Percentiles rank a stretch among this genome's conserved stretches.
These are phyloP conservation scores for Cephalopholis sonnerati DNA, from an alignment of 2,113 vertebrate species.

Conservation along the genomic window DNA sequence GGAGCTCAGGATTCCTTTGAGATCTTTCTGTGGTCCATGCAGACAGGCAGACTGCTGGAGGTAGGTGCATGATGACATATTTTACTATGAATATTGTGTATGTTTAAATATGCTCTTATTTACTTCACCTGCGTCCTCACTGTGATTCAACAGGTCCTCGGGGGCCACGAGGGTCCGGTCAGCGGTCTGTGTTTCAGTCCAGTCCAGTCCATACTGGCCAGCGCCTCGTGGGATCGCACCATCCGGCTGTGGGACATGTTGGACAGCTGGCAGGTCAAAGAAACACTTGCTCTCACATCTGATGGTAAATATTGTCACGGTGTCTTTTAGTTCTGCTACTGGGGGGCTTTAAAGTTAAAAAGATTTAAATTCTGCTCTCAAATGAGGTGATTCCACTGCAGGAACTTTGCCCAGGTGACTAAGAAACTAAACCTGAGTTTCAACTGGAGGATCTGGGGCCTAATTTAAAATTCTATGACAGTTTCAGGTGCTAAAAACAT, in stretches of 20 bases:
- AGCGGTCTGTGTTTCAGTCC: slow-evolving; percentile 94
- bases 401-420: background rate
- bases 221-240: slow-evolving; percentile 95
- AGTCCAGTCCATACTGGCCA: slow-evolving; percentile 90
- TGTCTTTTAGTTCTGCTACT: background rate
- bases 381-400: background rate
- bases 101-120: background rate
- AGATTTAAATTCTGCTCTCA: background rate
- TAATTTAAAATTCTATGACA: too few species aligned
- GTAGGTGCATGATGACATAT: slow-evolving; percentile 67
- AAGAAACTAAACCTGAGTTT: background rate
- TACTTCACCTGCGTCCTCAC: background rate
- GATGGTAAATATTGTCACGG: slow-evolving; percentile 85
- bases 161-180: slow-evolving; percentile 94
- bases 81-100: background rate
- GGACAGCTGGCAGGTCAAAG: slow-evolving; percentile 97
- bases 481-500: too few species aligned
- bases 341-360: background rate
- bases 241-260: slow-evolving; percentile 96
- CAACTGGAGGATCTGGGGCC: too few species aligned
- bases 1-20: slow-evolving; percentile 97
- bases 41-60: slow-evolving; percentile 95
- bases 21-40: slow-evolving; percentile 98
- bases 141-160: slow-evolving; percentile 86
- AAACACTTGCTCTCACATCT: slow-evolving; percentile 88